Evolutionary conservation across 2,113 vertebrate genomes (phyloP).

Genomic region (Calypte anna): DNA sequence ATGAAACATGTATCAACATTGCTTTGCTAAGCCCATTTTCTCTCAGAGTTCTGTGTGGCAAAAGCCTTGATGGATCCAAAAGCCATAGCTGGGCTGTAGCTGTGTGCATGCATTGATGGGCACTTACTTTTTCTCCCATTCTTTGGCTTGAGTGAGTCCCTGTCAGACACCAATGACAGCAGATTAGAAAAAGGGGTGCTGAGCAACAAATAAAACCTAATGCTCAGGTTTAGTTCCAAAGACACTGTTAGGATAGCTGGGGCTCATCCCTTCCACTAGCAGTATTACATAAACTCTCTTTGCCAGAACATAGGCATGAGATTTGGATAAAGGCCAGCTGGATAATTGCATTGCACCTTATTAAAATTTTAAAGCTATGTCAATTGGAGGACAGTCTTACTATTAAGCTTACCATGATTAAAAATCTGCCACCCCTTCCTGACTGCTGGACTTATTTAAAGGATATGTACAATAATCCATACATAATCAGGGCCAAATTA

Average conservation of each 20-base stretch:
- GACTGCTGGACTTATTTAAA: neutral
- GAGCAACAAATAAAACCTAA: neutral
- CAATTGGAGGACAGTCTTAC: neutral
- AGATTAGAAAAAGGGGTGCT: neutral
- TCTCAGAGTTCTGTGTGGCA: neutral
- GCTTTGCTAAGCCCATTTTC: neutral
- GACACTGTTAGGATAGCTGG: too few relatives aligned
- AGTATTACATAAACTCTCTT: neutral
- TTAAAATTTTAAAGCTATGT: neutral
- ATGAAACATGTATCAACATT: neutral
- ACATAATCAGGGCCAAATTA: neutral
- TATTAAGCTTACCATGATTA: neutral
- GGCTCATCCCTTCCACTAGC: neutral
- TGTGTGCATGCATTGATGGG: accelerated
- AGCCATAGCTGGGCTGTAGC: neutral
- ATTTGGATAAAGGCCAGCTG: neutral
- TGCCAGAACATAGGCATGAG: neutral
- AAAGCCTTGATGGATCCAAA: neutral
- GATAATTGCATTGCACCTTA: neutral
- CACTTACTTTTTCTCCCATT: neutral
- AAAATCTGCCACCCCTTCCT: neutral
- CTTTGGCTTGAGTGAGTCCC: neutral
- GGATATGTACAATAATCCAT: neutral
- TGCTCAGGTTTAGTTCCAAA: neutral
- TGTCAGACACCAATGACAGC: neutral